A percentile compares a stretch with the other conserved stretches of the same genome.
Evolutionary conservation across 2,888 invertebrate species (phyloP).

Genomic region (Philaethria dido): DNA sequence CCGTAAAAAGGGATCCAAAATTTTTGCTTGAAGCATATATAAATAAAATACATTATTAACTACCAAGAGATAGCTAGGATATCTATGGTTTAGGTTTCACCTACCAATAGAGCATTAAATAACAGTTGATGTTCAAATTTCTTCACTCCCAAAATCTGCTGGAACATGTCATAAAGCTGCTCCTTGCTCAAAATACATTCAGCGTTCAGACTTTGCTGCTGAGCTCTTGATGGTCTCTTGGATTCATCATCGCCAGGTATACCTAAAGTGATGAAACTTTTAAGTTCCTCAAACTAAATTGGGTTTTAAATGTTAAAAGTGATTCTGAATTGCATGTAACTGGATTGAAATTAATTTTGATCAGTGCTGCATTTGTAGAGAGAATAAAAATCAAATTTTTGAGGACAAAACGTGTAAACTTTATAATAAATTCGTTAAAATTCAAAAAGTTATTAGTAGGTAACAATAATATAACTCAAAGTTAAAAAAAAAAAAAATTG

Average conservation of each 20-base stretch:
- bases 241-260: conserved; percentile 93
- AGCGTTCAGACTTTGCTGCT: conserved; percentile 94
- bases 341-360: neutral
- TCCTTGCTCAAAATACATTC: conserved; percentile 99
- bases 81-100: conserved; percentile 38
- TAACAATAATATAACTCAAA: conserved; percentile 3
- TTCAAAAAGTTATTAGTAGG: conserved; percentile 7
- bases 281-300: neutral
- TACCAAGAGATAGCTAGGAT: too few species aligned
- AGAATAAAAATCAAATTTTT: neutral
- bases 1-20: too few species aligned
- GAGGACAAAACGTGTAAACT: neutral
- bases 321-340: conserved; percentile 7
- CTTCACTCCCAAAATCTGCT: conserved; percentile 98
- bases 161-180: conserved; percentile 99
- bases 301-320: neutral
- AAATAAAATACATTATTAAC: too few species aligned
- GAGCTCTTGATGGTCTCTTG: conserved; percentile 93
- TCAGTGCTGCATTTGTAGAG: conserved; percentile 5
- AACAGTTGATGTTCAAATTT: conserved; percentile 99
- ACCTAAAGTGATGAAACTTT: conserved; percentile 54
- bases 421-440: neutral
- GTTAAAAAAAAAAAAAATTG: neutral
- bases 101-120: conserved; percentile 94
- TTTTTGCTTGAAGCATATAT: too few species aligned